Base-by-base conservation (phyloP, 1,140 invertebrate genomes). In the Holotrichia oblita region DNA sequence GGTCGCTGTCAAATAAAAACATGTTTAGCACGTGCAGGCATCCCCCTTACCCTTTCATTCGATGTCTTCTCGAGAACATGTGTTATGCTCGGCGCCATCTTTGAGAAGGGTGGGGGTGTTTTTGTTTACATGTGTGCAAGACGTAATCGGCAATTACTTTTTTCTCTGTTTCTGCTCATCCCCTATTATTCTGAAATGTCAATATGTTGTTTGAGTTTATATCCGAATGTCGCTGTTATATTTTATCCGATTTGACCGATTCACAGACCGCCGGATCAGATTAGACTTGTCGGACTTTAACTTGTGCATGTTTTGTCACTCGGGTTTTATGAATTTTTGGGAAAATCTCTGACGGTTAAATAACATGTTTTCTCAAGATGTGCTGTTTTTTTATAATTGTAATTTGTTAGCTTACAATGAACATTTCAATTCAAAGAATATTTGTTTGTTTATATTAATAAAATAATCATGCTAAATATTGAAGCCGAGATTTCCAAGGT, bases 51-150 rank as follows among this genome's bases (percentile, higher is more conserved):
- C 61, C 48, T 17, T 55, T 27, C 10, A 69, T 69, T 22, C 22
- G 61, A 27, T 69, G 20, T 9, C 61, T 10, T 69, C 20, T 14
- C 27, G 73, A 34, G 27, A 69, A 42, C 73, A 79, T 79, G 77
- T 78, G 77, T 78, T 64, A 73, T 78, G 27, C 12, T 27, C 44
- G 48, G 27, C 77, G 77, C 77, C 77, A 78, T 78, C 72, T 78
- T 78, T 73, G 72, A 34, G 64, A 14, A n/a, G 59, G 77, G 77
- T 24, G 78, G 48, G 80, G 80, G 73, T 77, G 61, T 77, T 79
- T 73, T 42, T 76, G 64, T 79, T 79, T 77, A 72, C 78, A 76
- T 77, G 17, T n/a, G 40, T 41, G 12, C 61, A 69, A 69, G 20
- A 12, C 12, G 10, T 69, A 69, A 69, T 27, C 22, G 27, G 44